Base-by-base conservation (phyloP, 2,797 vertebrate genomes). In the Selene dorsalis region DNA sequence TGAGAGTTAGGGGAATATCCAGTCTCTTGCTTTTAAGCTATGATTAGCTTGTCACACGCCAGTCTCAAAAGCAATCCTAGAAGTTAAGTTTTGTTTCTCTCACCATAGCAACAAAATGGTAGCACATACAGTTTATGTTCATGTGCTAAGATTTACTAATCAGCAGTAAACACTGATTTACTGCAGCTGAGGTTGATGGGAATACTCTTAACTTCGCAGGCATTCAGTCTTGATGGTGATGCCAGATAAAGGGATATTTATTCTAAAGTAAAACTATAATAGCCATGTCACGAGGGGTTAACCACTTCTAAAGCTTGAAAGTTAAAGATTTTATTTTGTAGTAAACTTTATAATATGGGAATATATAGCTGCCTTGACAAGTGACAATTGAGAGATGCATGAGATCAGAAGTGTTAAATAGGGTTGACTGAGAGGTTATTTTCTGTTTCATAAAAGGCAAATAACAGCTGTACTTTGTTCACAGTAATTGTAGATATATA, bases 401-500 rank as follows among this genome's bases (percentile, higher is more conserved):
- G 70, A 80, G 24, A 62, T 75, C 22, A 24, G 14, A 38, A 24
- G 26, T 50, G 62, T 55, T 56, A 41, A 73, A 53, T 20, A 48
- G 17, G 45, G 17, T 59, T 48, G 45, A 26, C 26, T 17, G 22
- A 12, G 7, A 9, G 55, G 39, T 80, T 3, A 70, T 53, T 71
- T 55, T 67, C 39, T 41, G 7, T 43, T 73, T 69, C 26, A 57
- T 24, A 14, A 63, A 77, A 58, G 35, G 67, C 14, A 53, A 70
- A 56, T 30, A 39, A 71, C 30, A 48, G 2, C 61, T 18, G 16
- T 30, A 17, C 43, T 80, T 68, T 76, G 24, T 43, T 30, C 32
- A 58, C 26, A 73, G 17, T 66, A 17, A 74, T 57, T 67, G 14
- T 48, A 63, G 61, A 77, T 63, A 50, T 74, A 59, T 39, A 60